Evolutionary conservation across 2,888 invertebrate species (phyloP).

Genomic region (Apoderus coryli): DNA sequence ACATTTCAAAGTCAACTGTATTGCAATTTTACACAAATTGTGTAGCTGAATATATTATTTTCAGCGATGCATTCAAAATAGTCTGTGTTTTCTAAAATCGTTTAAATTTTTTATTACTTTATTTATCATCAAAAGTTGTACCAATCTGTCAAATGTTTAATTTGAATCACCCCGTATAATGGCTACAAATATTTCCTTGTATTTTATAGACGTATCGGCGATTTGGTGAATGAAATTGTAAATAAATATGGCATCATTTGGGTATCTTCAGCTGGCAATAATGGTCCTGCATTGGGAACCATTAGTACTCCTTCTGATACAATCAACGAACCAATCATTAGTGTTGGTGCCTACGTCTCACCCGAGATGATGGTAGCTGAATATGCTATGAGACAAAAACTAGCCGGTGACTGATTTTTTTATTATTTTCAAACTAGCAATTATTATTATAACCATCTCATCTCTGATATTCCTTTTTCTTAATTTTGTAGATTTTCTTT

Average conservation of each 20-base stretch:
- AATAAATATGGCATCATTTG: slow-evolving; percentile 85
- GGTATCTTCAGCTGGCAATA: slow-evolving; percentile 91
- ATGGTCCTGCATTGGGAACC: slow-evolving; percentile 85
- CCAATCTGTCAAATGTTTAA: no score
- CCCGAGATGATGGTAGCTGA: slow-evolving; percentile 96
- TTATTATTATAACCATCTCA: no score
- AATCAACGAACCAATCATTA: slow-evolving; percentile 68
- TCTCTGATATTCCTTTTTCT: no score
- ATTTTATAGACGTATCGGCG: slow-evolving; percentile 59
- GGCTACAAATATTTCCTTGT: background rate
- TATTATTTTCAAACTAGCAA: no score
- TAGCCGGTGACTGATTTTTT: slow-evolving; percentile 35
- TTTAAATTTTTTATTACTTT: no score
- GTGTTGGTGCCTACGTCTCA: slow-evolving; percentile 93
- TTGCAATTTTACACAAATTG: no score
- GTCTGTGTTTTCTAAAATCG: no score
- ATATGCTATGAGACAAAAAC: slow-evolving; percentile 75
- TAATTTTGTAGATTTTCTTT: no score
- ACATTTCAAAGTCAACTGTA: no score
- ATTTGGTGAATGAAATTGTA: slow-evolving; percentile 74
- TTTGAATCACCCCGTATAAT: background rate
- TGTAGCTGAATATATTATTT: no score
- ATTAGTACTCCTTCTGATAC: slow-evolving; percentile 83
- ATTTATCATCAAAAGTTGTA: no score
- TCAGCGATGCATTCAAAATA: no score